Base-by-base conservation (phyloP, 1,140 invertebrate genomes). In the Phenacoccus solenopsis region DNA sequence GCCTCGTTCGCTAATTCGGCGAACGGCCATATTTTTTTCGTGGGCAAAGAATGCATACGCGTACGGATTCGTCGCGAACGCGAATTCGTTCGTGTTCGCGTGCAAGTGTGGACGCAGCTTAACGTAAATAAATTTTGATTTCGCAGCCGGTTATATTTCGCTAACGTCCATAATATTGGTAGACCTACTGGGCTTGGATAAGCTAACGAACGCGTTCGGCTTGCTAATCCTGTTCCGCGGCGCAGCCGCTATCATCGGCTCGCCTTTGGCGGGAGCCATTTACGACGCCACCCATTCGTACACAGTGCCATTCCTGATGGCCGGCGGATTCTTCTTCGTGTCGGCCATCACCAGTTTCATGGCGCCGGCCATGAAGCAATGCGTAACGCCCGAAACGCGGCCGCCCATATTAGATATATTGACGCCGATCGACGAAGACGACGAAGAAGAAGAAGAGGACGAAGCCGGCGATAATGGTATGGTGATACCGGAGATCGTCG, bases 121-220 rank as follows among this genome's bases (percentile, higher is more conserved):
- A n/a, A n/a, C n/a, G n/a, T n/a, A n/a, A n/a, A n/a, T n/a, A n/a
- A n/a, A n/a, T n/a, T n/a, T n/a, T n/a, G n/a, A 72, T 76, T 73
- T 82, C 87, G 72, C 81, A 95, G 93, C 96, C 73, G 95, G 94
- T 28, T 98, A 97, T 79, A 96, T 98, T 74, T 97, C 94, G 0
- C 81, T 99, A 49, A 98, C 96, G 32, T 98, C 96, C 21, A 98
- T 98, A 77, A 96, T 99, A 75, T 82, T 99, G 64, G 95, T 97
- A 73, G 96, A 98, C 77, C 81, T 98, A 20, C 83, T 99, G 30
- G 96, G 96, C 13, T 81, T 98, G 75, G 94, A 98, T 74, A 94
- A 93, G 79, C 81, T 98, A 72, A 98, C 96, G 38, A 98, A 96
- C 78, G 94, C 95, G 22, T 99, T 98, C 79, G 96, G 96, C 30